These are phyloP conservation scores for Ispidina picta DNA, from an alignment of 2,797 vertebrate genomes.

Conservation along the genomic window DNA sequence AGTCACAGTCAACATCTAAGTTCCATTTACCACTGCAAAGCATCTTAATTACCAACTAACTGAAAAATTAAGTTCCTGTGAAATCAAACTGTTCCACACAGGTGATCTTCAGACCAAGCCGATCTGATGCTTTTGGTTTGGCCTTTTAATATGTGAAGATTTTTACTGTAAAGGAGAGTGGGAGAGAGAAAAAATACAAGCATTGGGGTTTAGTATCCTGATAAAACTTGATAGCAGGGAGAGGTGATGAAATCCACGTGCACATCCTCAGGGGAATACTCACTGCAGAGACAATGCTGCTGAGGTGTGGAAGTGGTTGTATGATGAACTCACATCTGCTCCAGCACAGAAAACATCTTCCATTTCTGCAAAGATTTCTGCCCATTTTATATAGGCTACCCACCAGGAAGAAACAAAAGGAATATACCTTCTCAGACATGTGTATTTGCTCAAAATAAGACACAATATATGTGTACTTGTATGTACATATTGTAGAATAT, in stretches of 20 bases:
- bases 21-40: not conserved
- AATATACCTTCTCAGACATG: not conserved
- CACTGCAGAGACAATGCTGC: not conserved
- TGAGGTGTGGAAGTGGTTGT: not conserved
- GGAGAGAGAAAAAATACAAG: not conserved
- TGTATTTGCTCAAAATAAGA: not conserved
- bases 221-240: not conserved
- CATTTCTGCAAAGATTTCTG: not conserved
- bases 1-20: not conserved
- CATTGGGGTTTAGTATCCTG: not conserved
- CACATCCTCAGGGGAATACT: not conserved
- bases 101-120: not conserved
- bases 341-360: not conserved
- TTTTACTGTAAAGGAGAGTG: not conserved
- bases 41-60: not conserved
- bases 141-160: not conserved
- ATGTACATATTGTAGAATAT: no score
- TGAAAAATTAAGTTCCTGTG: not conserved
- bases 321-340: not conserved
- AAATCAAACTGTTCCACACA: not conserved
- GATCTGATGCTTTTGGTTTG: not conserved
- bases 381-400: not conserved
- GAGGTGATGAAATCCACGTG: not conserved
- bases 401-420: not conserved
- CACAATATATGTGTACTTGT: no score